phyloP scores from a whole-genome alignment of 2,888 invertebrate species.

The Amiota mariae region DNA sequence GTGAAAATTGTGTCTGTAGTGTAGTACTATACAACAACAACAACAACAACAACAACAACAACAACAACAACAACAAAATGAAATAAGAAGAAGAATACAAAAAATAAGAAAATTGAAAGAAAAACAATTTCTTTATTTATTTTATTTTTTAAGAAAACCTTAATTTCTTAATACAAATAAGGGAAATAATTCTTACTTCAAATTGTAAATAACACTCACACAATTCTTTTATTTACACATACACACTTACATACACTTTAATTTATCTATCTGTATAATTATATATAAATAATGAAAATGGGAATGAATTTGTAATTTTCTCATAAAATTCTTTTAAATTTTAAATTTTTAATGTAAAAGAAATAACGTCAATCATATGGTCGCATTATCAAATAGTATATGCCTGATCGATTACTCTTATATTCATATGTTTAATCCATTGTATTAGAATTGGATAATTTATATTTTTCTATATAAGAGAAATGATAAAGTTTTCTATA shows the following conservation, averaged over 20 bases:
- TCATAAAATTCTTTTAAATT: too few relatives aligned
- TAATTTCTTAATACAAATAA: constrained; percentile 52
- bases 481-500: too few relatives aligned
- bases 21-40: constrained; percentile 50
- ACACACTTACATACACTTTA: neutral
- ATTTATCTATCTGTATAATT: neutral
- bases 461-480: too few relatives aligned
- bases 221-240: neutral
- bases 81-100: constrained; percentile 18
- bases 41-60: constrained; percentile 27
- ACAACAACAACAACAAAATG: too few relatives aligned
- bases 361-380: too few relatives aligned
- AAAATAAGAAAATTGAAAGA: constrained; percentile 34
- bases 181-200: constrained; percentile 9
- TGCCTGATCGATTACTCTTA: too few relatives aligned
- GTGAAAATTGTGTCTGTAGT: constrained; percentile 65
- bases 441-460: too few relatives aligned
- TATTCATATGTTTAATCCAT: too few relatives aligned
- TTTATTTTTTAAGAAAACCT: constrained; percentile 37
- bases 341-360: too few relatives aligned
- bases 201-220: constrained; percentile 15
- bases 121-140: constrained; percentile 28
- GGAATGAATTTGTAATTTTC: too few relatives aligned
- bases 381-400: too few relatives aligned
- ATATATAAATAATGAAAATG: neutral